Evolutionary conservation across 1,140 invertebrate genomes (phyloP).

Genomic region (Ectropis grisescens): DNA sequence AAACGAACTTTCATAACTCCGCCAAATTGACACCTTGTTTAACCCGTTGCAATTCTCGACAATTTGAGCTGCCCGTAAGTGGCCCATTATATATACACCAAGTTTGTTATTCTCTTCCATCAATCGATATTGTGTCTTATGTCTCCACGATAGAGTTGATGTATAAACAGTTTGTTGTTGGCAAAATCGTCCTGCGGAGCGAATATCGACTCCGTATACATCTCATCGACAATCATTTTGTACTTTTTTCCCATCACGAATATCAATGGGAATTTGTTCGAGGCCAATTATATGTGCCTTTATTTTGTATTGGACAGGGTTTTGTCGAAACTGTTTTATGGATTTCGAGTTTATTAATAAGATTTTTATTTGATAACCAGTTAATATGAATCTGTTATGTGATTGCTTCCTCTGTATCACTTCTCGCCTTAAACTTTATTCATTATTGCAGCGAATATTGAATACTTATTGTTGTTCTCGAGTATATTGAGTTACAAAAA

Average conservation of each 20-base stretch:
- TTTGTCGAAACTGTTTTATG: slow-evolving; percentile 16
- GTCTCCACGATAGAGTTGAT: slow-evolving; percentile 16
- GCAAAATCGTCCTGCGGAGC: slow-evolving; percentile 25
- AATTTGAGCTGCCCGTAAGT: slow-evolving; percentile 62
- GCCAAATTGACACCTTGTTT: slow-evolving; percentile 68
- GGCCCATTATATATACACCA: slow-evolving; percentile 57
- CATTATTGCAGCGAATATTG: slow-evolving; percentile 8
- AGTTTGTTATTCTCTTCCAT: too few relatives aligned
- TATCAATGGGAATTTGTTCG: slow-evolving; percentile 65
- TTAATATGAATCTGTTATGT: too few relatives aligned
- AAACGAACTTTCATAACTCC: slow-evolving; percentile 64
- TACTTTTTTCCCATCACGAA: slow-evolving; percentile 64
- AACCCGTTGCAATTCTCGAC: slow-evolving; percentile 53
- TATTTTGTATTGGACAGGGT: slow-evolving; percentile 22
- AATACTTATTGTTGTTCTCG: too few relatives aligned
- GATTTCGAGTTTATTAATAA: slow-evolving; percentile 14
- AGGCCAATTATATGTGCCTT: slow-evolving; percentile 48
- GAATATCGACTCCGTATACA: slow-evolving; percentile 49
- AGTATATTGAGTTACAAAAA: too few relatives aligned
- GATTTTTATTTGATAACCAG: slow-evolving; percentile 8
- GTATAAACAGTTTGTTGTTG: slow-evolving; percentile 11
- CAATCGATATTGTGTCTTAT: too few relatives aligned
- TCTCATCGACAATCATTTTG: slow-evolving; percentile 51
- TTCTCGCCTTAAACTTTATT: too few relatives aligned
- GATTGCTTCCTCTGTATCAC: too few relatives aligned